Evolutionary conservation across 1,140 invertebrate species (phyloP), one percentile per base, ranked within the genome.

Genomic region (Lepidostoma basale): DNA sequence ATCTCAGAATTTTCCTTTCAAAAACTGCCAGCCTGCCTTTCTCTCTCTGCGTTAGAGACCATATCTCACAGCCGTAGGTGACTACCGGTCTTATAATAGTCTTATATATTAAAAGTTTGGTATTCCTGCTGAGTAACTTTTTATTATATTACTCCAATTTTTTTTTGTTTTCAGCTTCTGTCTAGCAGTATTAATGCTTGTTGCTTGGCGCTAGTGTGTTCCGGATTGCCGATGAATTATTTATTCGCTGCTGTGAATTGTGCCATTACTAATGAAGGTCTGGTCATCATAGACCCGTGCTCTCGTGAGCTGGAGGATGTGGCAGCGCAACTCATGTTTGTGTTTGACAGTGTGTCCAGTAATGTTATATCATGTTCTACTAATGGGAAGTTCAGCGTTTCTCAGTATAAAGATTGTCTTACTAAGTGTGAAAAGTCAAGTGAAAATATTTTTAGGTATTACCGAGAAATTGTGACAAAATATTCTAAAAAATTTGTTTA

Each of bases 151-250:
- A 42, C 30, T 67, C 68, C 22, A 28, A 58, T 23, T 62, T 64
- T 30, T 54, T 59, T 69, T 23, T 2, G 2, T 47, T 74, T 78
- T 10, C 74, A 94, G 92, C 75, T 93, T 3, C 77, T 95, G 40
- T 87, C 92, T 0, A 92, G 90, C 81, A 86, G 87, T 26, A 81
- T 96, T n/a, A 97, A 96, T 84, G 88, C 91, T 42, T 83, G 86
- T 0, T 95, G 91, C 77, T 78, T 96, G 22, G 92, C 93, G 0
- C 78, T 96, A 30, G 83, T 96, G 4, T 90, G 94, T 79, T 88
- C 92, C 1, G 89, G 92, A 22, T 77, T 96, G 12, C 84, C 89
- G 10, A 90, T 97, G 88, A 89, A 90, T 68, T 91, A 86, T 76
- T 85, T 90, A 26, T 86, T 95, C 71, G 92, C 90, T n/a, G 91